Evolutionary conservation across 2,113 vertebrate genomes (phyloP).

Genomic region (Burhinus bistriatus): DNA sequence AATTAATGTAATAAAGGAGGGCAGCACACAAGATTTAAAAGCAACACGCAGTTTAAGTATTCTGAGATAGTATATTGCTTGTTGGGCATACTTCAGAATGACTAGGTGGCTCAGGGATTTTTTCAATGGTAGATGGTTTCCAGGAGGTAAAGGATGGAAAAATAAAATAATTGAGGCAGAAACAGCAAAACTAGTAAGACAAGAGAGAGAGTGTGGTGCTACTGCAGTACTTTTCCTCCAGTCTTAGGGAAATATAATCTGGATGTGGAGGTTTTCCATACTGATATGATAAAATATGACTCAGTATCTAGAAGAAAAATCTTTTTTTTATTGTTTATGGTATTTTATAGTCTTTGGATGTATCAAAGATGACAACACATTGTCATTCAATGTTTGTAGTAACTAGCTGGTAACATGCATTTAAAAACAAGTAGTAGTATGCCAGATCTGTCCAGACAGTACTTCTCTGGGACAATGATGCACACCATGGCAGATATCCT

Average conservation of each 20-base stretch:
- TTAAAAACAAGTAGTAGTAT: neutral
- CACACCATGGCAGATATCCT: neutral
- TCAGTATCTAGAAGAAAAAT: neutral
- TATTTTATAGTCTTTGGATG: neutral
- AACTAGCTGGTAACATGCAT: neutral
- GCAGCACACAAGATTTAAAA: neutral
- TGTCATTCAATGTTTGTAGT: neutral
- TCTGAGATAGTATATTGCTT: neutral
- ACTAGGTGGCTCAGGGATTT: neutral
- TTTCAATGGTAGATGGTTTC: neutral
- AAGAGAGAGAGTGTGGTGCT: neutral
- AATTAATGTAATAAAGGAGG: neutral
- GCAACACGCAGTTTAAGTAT: neutral
- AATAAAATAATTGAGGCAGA: neutral
- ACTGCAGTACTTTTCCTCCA: neutral
- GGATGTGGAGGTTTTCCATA: neutral
- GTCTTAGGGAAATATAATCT: neutral
- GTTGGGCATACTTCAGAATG: neutral
- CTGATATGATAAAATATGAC: neutral
- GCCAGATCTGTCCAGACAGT: neutral
- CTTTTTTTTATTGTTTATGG: neutral
- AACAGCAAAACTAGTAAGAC: neutral
- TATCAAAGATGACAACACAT: neutral
- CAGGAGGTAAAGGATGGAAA: neutral
- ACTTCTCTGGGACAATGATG: neutral